Base-by-base conservation (phyloP, 2,888 invertebrate genomes). In the Anthrax anthrax region DNA sequence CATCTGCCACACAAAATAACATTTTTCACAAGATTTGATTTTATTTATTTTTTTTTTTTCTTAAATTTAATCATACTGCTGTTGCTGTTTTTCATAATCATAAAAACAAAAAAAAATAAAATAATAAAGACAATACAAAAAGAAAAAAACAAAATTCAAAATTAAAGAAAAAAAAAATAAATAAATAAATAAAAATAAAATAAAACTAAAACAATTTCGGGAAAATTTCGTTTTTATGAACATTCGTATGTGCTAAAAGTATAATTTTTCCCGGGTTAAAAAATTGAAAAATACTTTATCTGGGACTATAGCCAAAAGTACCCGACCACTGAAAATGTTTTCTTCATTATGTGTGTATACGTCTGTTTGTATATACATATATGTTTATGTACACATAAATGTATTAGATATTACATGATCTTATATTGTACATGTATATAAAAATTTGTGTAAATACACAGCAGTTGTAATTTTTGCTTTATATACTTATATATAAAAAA, bases 231-330 rank as follows among this genome's bases (percentile, higher is more conserved):
- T 16, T 40, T 34, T 40, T 37, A n/a, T 16, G 18, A 6, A 23
- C 23, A 23, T 23, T 8, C 19, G 42, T 42, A 29, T 47, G 46
- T 51, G 46, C 48, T 49, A 51, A 50, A 51, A 51, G 44, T 47
- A 45, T 44, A 39, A 61, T 63, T 65, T 66, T 67, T 65, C 66
- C 66, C 66, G 64, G 66, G 65, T 60, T n/a, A n/a, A 63, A 36
- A 32, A 16, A 63, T 61, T 62, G 60, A 64, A n/a, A 63, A 65
- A 64, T 62, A 61, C 60, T 32, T 32, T 32, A 60, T 64, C 63
- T 67, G 65, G 66, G 66, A 67, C 60, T 60, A 62, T 60, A 66
- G 66, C 66, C 66, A 67, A 67, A 65, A 44, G n/a, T 32, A 41
- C 46, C 46, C 41, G 46, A 46, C 17, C 36, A 16, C 36, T 8